These are phyloP conservation scores for Stegodyphus dumicola DNA, from an alignment of 1,140 invertebrate genomes.

Conservation along the genomic window DNA sequence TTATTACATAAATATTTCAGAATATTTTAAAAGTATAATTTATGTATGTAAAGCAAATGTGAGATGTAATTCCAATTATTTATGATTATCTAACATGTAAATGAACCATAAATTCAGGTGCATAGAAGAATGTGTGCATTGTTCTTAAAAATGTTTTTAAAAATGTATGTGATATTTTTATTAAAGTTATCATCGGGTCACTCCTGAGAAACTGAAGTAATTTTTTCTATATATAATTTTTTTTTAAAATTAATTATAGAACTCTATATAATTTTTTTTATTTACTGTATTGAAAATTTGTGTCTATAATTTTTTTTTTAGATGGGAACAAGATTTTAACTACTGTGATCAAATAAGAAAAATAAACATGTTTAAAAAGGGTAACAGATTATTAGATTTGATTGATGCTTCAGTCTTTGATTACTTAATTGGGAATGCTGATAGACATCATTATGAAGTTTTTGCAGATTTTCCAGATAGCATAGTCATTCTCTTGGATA, in stretches of 20 bases:
- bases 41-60: too few species aligned
- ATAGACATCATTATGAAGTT: slow-evolving; percentile 91
- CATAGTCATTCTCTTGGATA: slow-evolving; percentile 85
- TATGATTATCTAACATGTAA: too few species aligned
- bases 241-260: not conserved
- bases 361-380: slow-evolving; percentile 65
- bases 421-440: slow-evolving; percentile 94
- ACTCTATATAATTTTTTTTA: not conserved
- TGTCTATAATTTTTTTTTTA: slow-evolving; percentile 61
- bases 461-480: slow-evolving; percentile 74
- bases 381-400: slow-evolving; percentile 81
- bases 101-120: too few species aligned
- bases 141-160: too few species aligned
- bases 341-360: slow-evolving; percentile 81
- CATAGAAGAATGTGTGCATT: too few species aligned
- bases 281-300: not conserved
- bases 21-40: too few species aligned
- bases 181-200: too few species aligned
- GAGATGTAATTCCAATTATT: too few species aligned
- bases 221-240: not conserved
- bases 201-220: not conserved
- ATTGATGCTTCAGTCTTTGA: slow-evolving; percentile 91
- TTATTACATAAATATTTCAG: too few species aligned
- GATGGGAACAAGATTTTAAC: slow-evolving; percentile 82
- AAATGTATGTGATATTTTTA: too few species aligned